These are phyloP conservation scores for Erynnis tages DNA, from an alignment of 2,888 invertebrate species.

Conservation along the genomic window DNA sequence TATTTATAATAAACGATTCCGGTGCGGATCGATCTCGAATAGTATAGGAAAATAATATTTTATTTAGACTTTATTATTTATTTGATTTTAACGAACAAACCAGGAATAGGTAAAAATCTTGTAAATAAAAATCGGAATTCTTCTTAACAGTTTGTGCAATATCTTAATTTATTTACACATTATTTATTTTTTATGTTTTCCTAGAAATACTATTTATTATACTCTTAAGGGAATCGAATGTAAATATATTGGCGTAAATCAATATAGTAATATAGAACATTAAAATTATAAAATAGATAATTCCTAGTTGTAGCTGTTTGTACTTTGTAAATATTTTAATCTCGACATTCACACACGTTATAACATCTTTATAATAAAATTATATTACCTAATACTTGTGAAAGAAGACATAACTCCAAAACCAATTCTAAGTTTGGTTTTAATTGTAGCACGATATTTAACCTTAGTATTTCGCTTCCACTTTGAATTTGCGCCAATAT, in stretches of 20 bases:
- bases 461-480: neutral
- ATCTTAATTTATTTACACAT: conserved; percentile 26
- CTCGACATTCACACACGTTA: conserved; percentile 1
- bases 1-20: no score
- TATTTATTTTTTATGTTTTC: conserved; percentile 17
- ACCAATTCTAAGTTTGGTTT: no score
- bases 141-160: conserved; percentile 34
- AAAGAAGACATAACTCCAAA: no score
- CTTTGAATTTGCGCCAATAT: conserved; percentile 21
- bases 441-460: neutral
- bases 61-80: neutral
- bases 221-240: conserved; percentile 3
- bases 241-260: conserved; percentile 23
- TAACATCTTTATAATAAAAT: neutral
- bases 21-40: neutral
- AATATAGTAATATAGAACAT: neutral
- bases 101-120: neutral
- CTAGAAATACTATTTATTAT: conserved; percentile 6
- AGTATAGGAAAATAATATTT: no score
- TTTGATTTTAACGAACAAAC: no score
- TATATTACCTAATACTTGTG: neutral
- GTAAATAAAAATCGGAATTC: neutral
- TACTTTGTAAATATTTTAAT: conserved; percentile 22
- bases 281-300: neutral
- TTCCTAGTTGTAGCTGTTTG: neutral